phyloP scores from a whole-genome alignment of 1,140 invertebrate genomes.

The Gonatopus flavifemur region DNA sequence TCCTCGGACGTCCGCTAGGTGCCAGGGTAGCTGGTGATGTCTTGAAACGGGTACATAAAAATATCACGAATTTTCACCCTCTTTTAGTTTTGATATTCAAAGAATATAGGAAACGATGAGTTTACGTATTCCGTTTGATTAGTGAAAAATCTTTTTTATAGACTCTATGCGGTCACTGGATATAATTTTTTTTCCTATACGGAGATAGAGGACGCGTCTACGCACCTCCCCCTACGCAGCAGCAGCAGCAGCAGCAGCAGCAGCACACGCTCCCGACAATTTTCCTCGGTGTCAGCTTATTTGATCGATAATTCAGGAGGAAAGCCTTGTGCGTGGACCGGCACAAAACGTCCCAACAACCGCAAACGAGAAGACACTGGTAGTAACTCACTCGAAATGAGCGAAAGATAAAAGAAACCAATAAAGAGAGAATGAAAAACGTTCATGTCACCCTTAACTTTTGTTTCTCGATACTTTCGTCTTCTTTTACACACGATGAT shows the following conservation, averaged over 20 bases:
- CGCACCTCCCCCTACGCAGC: conserved; percentile 8
- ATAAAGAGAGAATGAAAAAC: conserved; percentile 15
- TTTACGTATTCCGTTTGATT: background rate
- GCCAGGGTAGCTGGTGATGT: conserved; percentile 40
- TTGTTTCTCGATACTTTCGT: background rate
- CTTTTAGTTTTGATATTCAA: conserved; percentile 9
- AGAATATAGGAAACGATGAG: conserved; percentile 16
- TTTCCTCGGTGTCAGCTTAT: conserved; percentile 30
- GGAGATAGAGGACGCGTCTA: conserved; percentile 10
- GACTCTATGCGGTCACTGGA: conserved; percentile 3
- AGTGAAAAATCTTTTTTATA: background rate
- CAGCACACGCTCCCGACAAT: conserved; percentile 4
- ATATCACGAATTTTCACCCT: conserved; percentile 2
- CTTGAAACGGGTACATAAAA: conserved; percentile 38
- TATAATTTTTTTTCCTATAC: conserved; percentile 12
- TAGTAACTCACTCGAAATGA: conserved; percentile 1
- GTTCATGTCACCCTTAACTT: conserved; percentile 7
- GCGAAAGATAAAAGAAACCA: conserved; percentile 15
- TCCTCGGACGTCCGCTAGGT: conserved; percentile 43
- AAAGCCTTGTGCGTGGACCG: conserved; percentile 28
- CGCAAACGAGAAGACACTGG: conserved; percentile 8
- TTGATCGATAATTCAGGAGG: conserved; percentile 44
- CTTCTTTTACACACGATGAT: no score
- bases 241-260: conserved; percentile 3
- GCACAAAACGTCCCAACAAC: conserved; percentile 21